Percentiles rank a stretch among this genome's conserved stretches.
phyloP scores from a whole-genome alignment of 2,113 vertebrate genomes.

The Zootoca vivipara region DNA sequence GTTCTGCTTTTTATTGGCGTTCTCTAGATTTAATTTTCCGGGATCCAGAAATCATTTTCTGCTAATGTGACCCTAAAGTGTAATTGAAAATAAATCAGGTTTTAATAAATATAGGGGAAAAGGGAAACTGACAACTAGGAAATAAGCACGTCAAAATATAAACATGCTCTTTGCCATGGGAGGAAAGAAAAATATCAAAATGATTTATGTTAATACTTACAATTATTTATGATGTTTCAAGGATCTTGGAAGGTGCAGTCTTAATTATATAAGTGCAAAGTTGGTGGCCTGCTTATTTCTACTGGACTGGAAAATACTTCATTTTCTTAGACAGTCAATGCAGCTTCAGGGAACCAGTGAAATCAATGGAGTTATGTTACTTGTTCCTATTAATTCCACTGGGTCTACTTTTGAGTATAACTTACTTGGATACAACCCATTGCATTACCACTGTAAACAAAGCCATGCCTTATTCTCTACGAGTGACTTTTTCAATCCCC shows the following conservation, averaged over 20 bases:
- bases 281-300: background rate
- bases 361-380: too few species aligned
- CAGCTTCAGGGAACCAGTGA: background rate
- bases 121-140: constrained; percentile 41
- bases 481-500: too few species aligned
- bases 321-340: constrained; percentile 26
- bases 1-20: constrained; percentile 59
- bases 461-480: too few species aligned
- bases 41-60: constrained; percentile 53
- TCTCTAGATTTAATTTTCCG: constrained; percentile 62
- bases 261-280: constrained; percentile 16
- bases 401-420: too few species aligned
- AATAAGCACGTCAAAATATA: constrained; percentile 20
- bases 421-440: too few species aligned
- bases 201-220: constrained; percentile 37
- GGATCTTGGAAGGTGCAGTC: constrained; percentile 2
- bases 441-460: too few species aligned
- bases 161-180: background rate
- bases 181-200: constrained; percentile 33
- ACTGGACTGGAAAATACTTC: background rate
- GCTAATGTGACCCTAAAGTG: constrained; percentile 48
- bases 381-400: too few species aligned
- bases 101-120: constrained; percentile 37
- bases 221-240: constrained; percentile 13
- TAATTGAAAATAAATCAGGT: constrained; percentile 62